Conservation (phyloP, 2,888 invertebrate genomes). For the Hirtodrosophila alboralis region DNA sequence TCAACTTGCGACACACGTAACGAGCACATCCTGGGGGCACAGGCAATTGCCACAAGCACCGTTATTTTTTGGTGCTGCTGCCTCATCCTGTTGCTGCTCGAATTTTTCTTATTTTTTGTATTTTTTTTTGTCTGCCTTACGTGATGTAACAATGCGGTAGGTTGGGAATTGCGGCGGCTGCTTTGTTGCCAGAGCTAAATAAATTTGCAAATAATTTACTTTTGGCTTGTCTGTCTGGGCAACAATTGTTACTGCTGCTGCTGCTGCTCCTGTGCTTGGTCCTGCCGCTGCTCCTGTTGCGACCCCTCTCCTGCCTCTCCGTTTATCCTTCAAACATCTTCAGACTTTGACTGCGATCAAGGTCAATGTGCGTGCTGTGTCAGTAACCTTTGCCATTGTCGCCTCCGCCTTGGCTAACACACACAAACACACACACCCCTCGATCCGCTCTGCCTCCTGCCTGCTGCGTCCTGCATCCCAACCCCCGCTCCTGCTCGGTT, state of each 20-base stretch:
- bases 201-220: conserved; percentile 76
- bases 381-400: conserved; percentile 78
- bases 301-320: conserved; percentile 19
- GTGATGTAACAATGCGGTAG: conserved; percentile 75
- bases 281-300: conserved; percentile 6
- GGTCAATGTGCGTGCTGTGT: conserved; percentile 80
- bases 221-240: conserved; percentile 36
- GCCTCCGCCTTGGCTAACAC: conserved; percentile 47
- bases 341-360: conserved; percentile 68
- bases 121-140: conserved; percentile 57
- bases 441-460: conserved; percentile 25
- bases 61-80: too few species aligned
- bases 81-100: conserved; percentile 13
- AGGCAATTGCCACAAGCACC: conserved; percentile 32
- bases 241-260: conserved; percentile 7
- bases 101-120: conserved; percentile 11
- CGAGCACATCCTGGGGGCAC: conserved; percentile 55
- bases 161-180: conserved; percentile 58
- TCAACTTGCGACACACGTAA: conserved; percentile 61
- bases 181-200: conserved; percentile 53
- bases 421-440: too few species aligned
- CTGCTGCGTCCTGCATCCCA: conserved; percentile 5
- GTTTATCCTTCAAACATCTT: conserved; percentile 40
- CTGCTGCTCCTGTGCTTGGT: conserved; percentile 8
- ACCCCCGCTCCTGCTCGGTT: conserved; percentile 39